Conservation (phyloP, 2,113 vertebrate genomes). For the Scytalopus superciliaris region DNA sequence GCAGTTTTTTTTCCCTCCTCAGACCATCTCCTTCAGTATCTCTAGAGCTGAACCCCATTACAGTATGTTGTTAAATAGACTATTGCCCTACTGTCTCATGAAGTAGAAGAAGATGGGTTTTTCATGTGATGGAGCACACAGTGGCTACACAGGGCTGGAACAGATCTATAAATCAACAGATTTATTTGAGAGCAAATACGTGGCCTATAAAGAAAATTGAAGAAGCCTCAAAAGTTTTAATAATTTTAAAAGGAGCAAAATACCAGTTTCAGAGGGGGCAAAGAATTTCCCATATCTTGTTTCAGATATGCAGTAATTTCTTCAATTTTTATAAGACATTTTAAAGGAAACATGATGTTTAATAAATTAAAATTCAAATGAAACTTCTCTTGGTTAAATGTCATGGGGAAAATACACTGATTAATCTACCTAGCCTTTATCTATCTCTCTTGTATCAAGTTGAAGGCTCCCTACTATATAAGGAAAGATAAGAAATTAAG, state of each 20-base stretch:
- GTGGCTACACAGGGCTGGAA: not conserved
- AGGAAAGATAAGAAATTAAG: not conserved
- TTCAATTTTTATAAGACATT: not conserved
- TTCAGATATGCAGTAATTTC: not conserved
- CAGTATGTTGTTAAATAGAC: not conserved
- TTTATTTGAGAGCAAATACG: not conserved
- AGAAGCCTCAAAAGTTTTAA: not conserved
- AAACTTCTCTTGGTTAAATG: not conserved
- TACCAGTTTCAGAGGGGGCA: not conserved
- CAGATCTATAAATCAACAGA: not conserved
- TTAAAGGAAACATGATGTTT: not conserved
- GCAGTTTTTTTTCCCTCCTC: fast-evolving
- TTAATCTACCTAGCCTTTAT: not conserved
- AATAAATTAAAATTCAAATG: not conserved
- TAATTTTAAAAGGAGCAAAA: not conserved
- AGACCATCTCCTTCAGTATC: not conserved
- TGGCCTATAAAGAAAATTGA: not conserved
- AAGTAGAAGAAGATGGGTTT: not conserved
- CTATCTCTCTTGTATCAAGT: not conserved
- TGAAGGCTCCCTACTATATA: not conserved
- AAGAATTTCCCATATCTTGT: not conserved
- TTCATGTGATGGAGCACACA: not conserved
- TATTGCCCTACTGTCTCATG: not conserved
- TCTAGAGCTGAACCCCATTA: not conserved
- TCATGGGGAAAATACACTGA: not conserved